Evolutionary conservation across 2,797 vertebrate species (phyloP).

Genomic region (Lepus oiostolus): DNA sequence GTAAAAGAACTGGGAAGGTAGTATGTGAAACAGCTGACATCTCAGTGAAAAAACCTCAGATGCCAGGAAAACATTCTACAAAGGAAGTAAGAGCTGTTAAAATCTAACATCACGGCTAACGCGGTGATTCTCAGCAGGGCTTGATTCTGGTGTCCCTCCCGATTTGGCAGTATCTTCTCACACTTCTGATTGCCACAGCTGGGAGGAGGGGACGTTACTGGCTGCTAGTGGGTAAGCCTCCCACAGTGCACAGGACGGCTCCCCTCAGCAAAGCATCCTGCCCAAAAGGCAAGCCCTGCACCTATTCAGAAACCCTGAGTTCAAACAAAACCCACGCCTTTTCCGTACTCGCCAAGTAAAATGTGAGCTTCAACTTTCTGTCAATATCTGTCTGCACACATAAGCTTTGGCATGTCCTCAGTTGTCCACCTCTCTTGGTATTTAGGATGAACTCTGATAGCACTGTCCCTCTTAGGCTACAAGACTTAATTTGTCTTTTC

Average conservation of each 20-base stretch:
- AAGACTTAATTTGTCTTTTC: neutral
- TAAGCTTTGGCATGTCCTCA: constrained; percentile 3
- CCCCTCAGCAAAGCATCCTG: neutral
- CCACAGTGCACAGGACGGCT: neutral
- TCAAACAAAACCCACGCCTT: neutral
- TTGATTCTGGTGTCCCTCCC: neutral
- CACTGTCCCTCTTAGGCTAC: neutral
- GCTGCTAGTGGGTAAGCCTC: neutral
- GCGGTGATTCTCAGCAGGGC: neutral
- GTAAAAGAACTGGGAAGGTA: neutral
- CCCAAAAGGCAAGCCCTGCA: neutral
- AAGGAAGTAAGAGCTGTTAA: neutral
- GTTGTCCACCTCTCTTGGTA: constrained; percentile 1
- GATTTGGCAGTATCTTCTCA: neutral
- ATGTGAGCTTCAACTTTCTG: neutral
- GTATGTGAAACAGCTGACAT: neutral
- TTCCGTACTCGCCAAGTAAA: neutral
- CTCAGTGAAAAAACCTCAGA: neutral
- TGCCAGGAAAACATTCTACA: constrained; percentile 23
- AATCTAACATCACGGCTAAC: neutral
- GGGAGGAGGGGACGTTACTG: neutral
- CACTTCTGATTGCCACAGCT: neutral
- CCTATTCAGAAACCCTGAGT: neutral
- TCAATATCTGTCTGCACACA: neutral
- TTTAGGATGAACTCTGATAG: neutral